phyloP scores from a whole-genome alignment of 2,113 vertebrate genomes.

The rabbit (Oryctolagus cuniculus) region DNA sequence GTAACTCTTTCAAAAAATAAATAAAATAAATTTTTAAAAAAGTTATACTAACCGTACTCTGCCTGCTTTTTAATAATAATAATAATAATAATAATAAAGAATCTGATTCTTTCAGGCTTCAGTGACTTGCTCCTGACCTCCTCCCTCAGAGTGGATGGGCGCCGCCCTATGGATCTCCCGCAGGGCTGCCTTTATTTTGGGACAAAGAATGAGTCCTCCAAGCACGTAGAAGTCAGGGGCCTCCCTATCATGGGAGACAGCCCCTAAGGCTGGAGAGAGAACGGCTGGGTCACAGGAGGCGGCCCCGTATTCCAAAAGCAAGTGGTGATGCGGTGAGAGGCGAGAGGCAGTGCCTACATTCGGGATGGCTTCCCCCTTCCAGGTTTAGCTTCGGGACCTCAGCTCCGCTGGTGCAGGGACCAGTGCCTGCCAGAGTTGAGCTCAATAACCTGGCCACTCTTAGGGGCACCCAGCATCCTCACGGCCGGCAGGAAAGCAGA shows the following conservation, averaged over 20 bases:
- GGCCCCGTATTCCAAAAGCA: neutral
- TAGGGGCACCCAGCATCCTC: too few relatives aligned
- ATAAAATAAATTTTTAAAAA: neutral
- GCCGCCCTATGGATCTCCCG: neutral
- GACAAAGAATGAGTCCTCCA: neutral
- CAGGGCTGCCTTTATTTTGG: neutral
- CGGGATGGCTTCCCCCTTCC: neutral
- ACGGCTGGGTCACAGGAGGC: neutral
- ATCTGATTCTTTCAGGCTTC: neutral
- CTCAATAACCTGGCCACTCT: neutral
- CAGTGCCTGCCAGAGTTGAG: neutral
- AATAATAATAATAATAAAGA: too few relatives aligned
- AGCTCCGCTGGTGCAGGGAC: neutral
- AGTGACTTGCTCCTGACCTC: slow-evolving; percentile 31
- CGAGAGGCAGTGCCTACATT: neutral
- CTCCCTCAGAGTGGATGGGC: neutral
- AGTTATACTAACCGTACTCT: too few relatives aligned
- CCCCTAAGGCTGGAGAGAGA: neutral
- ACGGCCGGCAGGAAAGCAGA: accelerated
- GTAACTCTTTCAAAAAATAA: too few relatives aligned
- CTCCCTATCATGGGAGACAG: too few relatives aligned
- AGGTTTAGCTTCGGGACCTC: neutral
- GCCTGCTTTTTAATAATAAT: too few relatives aligned
- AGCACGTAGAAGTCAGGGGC: neutral
- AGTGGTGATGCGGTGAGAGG: neutral